A percentile compares a stretch with the other conserved stretches of the same genome.
Evolutionary conservation across 2,797 vertebrate genomes (phyloP).

Genomic region (Silurus aristotelis): DNA sequence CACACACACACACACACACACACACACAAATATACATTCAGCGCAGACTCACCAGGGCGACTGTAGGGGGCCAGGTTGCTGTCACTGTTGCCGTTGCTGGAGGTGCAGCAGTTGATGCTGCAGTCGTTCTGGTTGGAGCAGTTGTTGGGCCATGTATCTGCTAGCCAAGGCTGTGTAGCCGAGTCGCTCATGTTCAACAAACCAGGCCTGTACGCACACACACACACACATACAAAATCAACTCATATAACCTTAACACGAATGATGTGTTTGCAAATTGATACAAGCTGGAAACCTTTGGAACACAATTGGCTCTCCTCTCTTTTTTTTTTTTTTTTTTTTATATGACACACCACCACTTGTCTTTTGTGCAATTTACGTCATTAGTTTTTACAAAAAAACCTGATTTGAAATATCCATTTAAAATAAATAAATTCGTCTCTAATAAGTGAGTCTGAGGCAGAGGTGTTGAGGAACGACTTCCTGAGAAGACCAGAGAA

Average conservation of each 20-base stretch:
- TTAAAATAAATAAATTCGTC: too few relatives aligned
- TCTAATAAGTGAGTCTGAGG: too few relatives aligned
- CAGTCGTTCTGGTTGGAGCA: slow-evolving; percentile 97
- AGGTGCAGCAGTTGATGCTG: slow-evolving; percentile 96
- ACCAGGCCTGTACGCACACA: slow-evolving; percentile 80
- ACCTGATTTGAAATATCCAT: too few relatives aligned
- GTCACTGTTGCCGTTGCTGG: slow-evolving; percentile 93
- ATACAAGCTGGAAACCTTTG: too few relatives aligned
- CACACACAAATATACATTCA: neutral
- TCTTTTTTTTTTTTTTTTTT: neutral
- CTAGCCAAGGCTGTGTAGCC: slow-evolving; percentile 92
- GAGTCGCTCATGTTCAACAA: slow-evolving; percentile 95
- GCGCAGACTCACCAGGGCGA: slow-evolving; percentile 85
- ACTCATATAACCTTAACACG: neutral
- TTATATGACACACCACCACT: neutral
- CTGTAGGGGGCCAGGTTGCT: slow-evolving; percentile 97
- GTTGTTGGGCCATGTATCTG: slow-evolving; percentile 97
- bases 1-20: too few relatives aligned
- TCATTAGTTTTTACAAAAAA: too few relatives aligned
- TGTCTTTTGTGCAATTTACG: neutral
- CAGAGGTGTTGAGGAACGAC: too few relatives aligned
- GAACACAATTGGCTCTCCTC: neutral
- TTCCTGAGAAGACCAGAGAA: too few relatives aligned
- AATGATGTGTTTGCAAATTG: neutral
- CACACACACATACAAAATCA: slow-evolving; percentile 20